phyloP scores from a whole-genome alignment of 2,888 invertebrate genomes.

The Lasioglossum morio region DNA sequence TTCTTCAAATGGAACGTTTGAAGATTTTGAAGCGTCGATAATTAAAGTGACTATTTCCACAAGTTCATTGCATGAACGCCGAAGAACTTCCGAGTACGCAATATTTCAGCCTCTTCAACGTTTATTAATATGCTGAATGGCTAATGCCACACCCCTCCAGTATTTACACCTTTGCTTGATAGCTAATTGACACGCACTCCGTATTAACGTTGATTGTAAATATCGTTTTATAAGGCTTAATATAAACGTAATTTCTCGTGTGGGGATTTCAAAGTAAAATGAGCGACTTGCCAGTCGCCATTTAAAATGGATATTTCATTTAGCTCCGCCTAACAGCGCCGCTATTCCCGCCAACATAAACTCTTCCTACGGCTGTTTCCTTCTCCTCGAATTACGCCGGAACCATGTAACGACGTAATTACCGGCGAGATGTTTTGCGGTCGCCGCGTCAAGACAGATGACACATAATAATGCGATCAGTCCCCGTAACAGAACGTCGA shows the following conservation, averaged over 20 bases:
- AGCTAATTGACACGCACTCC: neutral
- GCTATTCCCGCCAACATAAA: slow-evolving; percentile 3
- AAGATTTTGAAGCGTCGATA: too few species aligned
- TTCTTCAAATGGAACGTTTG: neutral
- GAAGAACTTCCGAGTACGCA: neutral
- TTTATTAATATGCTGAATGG: neutral
- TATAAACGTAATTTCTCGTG: neutral
- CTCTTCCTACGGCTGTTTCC: neutral
- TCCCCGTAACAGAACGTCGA: slow-evolving; percentile 35
- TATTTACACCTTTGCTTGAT: neutral
- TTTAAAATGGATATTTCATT: slow-evolving; percentile 5
- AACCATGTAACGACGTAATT: neutral
- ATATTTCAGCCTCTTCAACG: neutral
- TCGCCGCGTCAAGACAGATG: slow-evolving; percentile 50
- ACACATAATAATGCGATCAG: slow-evolving; percentile 51
- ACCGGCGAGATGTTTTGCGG: slow-evolving; percentile 34
- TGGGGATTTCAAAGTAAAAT: neutral
- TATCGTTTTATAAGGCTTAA: neutral
- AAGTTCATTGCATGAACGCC: neutral
- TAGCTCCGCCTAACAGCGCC: neutral
- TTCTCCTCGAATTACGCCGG: neutral
- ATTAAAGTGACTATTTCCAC: neutral
- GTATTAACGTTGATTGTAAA: neutral
- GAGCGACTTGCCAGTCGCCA: neutral
- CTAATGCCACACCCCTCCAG: neutral